Conservation (phyloP, 2,797 vertebrate species). For the Anguilla marmorata region DNA sequence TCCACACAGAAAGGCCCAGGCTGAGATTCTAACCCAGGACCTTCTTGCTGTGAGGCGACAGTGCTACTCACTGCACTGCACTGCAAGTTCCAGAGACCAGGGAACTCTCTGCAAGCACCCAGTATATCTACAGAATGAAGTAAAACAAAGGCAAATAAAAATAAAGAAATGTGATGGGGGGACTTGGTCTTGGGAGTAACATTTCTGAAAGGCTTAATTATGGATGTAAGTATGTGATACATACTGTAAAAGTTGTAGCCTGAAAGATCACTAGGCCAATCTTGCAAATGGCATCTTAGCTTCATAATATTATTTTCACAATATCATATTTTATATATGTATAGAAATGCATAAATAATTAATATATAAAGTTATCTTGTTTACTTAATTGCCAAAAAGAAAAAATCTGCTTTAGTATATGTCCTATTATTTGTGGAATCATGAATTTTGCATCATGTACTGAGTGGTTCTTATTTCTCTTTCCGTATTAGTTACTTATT, state of each 20-base stretch:
- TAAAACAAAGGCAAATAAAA: not conserved
- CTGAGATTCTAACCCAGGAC: no score
- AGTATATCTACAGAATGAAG: not conserved
- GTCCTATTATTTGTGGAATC: not conserved
- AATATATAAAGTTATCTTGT: not conserved
- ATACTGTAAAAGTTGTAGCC: not conserved
- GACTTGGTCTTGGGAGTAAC: not conserved
- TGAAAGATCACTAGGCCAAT: not conserved
- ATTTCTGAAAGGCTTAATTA: not conserved
- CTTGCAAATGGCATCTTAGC: not conserved
- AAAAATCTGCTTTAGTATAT: not conserved
- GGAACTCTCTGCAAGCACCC: not conserved
- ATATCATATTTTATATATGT: not conserved
- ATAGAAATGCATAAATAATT: not conserved
- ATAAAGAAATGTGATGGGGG: not conserved
- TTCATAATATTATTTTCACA: not conserved
- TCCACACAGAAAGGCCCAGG: no score
- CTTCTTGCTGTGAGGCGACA: no score
- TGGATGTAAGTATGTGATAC: not conserved
- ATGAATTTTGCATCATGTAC: not conserved
- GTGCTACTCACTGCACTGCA: not conserved
- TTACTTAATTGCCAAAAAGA: not conserved
- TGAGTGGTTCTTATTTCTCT: not conserved
- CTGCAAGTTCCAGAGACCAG: not conserved
- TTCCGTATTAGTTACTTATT: slow-evolving; percentile 20